A percentile compares a stretch with the other conserved stretches of the same genome.
Evolutionary conservation across 2,888 invertebrate species (phyloP).

Genomic region (Mimas tiliae): DNA sequence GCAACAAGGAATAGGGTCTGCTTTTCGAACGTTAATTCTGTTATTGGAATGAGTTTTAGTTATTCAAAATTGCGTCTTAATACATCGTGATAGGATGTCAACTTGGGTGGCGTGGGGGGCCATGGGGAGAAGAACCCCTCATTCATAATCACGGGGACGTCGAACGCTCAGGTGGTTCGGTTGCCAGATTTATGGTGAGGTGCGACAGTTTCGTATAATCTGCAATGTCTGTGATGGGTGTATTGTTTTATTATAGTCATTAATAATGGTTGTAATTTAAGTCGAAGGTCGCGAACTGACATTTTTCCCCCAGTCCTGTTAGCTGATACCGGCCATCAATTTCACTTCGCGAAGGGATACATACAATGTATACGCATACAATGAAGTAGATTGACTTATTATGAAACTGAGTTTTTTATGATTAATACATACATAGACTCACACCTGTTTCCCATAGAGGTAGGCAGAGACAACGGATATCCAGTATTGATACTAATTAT

Average conservation of each 20-base stretch:
- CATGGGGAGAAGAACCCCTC: constrained; percentile 55
- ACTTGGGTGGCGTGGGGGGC: constrained; percentile 35
- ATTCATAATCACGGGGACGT: constrained; percentile 78
- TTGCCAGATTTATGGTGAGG: constrained; percentile 79
- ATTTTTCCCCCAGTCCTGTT: constrained; percentile 1
- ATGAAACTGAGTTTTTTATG: not conserved
- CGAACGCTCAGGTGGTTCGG: constrained; percentile 81
- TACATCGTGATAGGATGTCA: not conserved
- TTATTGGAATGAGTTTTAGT: constrained; percentile 51
- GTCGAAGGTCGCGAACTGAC: constrained; percentile 24
- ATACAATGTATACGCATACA: not conserved
- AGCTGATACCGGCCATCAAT: constrained; percentile 18
- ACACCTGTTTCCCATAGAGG: too few relatives aligned
- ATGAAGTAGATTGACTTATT: not conserved
- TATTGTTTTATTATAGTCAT: constrained; percentile 46
- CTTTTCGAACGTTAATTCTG: constrained; percentile 77
- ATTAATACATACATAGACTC: too few relatives aligned
- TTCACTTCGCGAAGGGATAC: not conserved
- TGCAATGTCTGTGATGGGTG: constrained; percentile 62
- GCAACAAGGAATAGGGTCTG: constrained; percentile 74
- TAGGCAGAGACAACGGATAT: too few relatives aligned
- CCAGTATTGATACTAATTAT: too few relatives aligned
- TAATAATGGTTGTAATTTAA: constrained; percentile 19
- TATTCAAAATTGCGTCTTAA: constrained; percentile 44
- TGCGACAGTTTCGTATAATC: constrained; percentile 73